Evolutionary conservation across 1,140 invertebrate genomes (phyloP).

Genomic region (Trichonephila clavipes): DNA sequence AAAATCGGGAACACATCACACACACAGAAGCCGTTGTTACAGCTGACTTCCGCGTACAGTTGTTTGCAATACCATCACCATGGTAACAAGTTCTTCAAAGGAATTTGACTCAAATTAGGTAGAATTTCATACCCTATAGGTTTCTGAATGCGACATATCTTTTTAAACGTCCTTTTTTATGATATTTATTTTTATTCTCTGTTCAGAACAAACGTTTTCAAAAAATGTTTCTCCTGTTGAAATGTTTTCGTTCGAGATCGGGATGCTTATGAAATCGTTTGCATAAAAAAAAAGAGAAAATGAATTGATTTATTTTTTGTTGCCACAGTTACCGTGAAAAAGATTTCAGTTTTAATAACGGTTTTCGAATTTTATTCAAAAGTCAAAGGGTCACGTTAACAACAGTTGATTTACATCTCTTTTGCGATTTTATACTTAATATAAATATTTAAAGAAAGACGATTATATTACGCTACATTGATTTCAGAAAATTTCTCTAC

Average conservation of each 20-base stretch:
- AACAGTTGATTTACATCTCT: too few relatives aligned
- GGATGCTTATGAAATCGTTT: neutral
- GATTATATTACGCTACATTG: too few relatives aligned
- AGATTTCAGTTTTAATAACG: too few relatives aligned
- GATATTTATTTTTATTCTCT: neutral
- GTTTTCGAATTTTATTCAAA: too few relatives aligned
- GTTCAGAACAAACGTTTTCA: neutral
- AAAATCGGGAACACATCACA: constrained; percentile 16
- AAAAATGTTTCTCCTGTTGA: neutral
- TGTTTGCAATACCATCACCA: constrained; percentile 5
- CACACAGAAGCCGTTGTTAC: constrained; percentile 27
- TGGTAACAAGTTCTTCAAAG: constrained; percentile 21
- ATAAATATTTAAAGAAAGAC: too few relatives aligned
- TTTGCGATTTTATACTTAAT: too few relatives aligned
- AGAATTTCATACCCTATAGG: neutral
- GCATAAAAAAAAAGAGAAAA: too few relatives aligned
- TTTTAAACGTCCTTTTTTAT: neutral
- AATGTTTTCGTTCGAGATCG: neutral
- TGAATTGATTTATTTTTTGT: too few relatives aligned
- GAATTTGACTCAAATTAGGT: neutral
- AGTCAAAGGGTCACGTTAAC: too few relatives aligned
- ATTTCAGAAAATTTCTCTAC: too few relatives aligned
- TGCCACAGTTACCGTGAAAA: too few relatives aligned
- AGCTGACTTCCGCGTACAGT: constrained; percentile 19
- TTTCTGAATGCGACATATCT: neutral